Conservation (phyloP, 37 sponge, comb jelly and placozoan species). For the Halichondria panicea region DNA sequence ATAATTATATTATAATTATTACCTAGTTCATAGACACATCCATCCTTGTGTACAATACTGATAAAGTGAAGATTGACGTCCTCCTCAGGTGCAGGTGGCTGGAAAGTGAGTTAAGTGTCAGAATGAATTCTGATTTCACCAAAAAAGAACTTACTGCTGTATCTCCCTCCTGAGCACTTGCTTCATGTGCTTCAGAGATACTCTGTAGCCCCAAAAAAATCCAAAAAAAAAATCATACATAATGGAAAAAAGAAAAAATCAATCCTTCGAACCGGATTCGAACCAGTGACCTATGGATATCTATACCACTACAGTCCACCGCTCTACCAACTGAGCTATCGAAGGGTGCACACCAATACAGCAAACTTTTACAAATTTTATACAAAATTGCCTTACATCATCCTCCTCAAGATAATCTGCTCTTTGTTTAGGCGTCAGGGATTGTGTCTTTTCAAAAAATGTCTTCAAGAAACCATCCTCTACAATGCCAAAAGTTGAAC, state of each 20-base stretch:
- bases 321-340: constrained; percentile 89
- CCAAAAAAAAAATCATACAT: constrained; percentile 3
- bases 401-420: constrained; percentile 67
- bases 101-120: not conserved
- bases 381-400: constrained; percentile 43
- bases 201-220: constrained; percentile 25
- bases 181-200: constrained; percentile 88
- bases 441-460: constrained; percentile 76
- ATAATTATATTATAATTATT: not conserved
- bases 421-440: constrained; percentile 75
- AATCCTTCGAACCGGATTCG: constrained; percentile 89
- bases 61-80: constrained; percentile 91
- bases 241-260: constrained; percentile 47
- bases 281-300: constrained; percentile 93
- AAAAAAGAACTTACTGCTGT: constrained; percentile 56
- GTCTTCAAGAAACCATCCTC: constrained; percentile 80
- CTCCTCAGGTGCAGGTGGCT: constrained; percentile 83
- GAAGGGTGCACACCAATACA: constrained; percentile 18
- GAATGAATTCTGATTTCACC: not conserved
- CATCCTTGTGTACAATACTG: constrained; percentile 84
- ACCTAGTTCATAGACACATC: constrained; percentile 91
- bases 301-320: constrained; percentile 78
- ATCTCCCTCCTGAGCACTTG: constrained; percentile 87
- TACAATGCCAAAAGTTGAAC: constrained; percentile 9
- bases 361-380: not conserved